Evolutionary conservation across 64 coral and sea anemone genomes (phyloP).

Genomic region (Montipora capricornis): DNA sequence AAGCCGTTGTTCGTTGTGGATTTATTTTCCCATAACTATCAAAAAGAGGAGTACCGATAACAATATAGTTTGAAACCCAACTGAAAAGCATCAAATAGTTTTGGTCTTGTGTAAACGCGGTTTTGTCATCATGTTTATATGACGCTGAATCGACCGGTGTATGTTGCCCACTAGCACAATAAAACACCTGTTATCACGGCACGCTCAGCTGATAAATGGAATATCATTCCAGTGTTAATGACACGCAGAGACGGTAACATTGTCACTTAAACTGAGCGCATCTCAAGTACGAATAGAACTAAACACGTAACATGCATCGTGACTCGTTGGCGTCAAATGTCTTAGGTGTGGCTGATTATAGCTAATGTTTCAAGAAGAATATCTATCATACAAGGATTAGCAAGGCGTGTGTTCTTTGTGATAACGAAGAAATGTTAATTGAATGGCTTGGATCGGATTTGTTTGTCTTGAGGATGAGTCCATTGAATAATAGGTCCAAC

Average conservation of each 20-base stretch:
- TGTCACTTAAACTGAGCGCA: background rate
- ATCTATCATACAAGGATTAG: background rate
- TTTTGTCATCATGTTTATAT: background rate
- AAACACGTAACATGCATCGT: background rate
- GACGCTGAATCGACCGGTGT: background rate
- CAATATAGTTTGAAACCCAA: background rate
- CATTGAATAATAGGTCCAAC: background rate
- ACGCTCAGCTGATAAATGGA: constrained; percentile 20
- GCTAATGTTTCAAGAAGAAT: background rate
- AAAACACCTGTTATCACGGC: constrained; percentile 38
- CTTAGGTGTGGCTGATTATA: background rate
- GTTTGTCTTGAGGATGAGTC: background rate
- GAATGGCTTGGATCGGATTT: background rate
- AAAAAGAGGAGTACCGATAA: no score
- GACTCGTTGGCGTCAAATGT: no score
- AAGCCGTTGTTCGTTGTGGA: background rate
- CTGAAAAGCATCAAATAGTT: background rate
- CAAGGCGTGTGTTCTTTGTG: background rate
- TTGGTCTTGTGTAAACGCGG: background rate
- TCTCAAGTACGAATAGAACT: background rate
- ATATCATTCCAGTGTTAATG: constrained; percentile 3
- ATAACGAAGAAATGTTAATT: background rate
- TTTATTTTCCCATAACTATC: background rate
- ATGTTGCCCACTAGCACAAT: background rate
- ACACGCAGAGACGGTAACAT: background rate